phyloP scores from a whole-genome alignment of 2,113 vertebrate species.

The Quiscalus mexicanus region DNA sequence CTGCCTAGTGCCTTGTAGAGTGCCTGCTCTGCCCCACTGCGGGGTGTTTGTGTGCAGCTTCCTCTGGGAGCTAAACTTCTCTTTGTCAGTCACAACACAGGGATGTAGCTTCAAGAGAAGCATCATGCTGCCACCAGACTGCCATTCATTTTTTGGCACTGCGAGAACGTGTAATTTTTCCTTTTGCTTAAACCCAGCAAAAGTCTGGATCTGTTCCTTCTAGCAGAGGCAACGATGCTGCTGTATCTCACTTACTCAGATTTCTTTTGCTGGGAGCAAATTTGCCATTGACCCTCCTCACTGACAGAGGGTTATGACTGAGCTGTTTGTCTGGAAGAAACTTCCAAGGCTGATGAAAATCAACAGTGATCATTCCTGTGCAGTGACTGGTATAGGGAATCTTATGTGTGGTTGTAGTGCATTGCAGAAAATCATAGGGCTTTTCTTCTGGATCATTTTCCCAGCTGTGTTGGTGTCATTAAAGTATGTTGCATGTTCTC shows the following conservation, averaged over 20 bases:
- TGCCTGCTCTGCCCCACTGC: not conserved
- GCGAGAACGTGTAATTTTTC: not conserved
- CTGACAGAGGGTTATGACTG: not conserved
- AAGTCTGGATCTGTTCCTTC: not conserved
- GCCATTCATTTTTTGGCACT: conserved; percentile 22
- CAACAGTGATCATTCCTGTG: not conserved
- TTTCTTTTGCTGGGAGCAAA: not conserved
- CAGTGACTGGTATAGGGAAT: not conserved
- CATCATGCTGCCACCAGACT: conserved; percentile 11
- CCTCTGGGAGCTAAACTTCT: not conserved
- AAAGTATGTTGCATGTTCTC: not conserved
- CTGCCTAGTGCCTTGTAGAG: accelerated
- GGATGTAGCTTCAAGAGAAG: not conserved
- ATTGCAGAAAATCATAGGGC: not conserved
- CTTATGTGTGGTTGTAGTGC: not conserved
- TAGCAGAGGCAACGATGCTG: not conserved
- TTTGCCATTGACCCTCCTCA: not conserved
- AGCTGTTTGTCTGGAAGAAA: not conserved
- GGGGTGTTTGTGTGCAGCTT: not conserved
- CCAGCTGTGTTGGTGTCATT: not conserved
- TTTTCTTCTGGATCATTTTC: not conserved
- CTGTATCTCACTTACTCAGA: not conserved
- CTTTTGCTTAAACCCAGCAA: not conserved
- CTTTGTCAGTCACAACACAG: conserved; percentile 12
- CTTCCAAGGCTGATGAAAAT: not conserved